Conservation (phyloP, 2,888 invertebrate species). For the Peribatodes rhomboidaria region DNA sequence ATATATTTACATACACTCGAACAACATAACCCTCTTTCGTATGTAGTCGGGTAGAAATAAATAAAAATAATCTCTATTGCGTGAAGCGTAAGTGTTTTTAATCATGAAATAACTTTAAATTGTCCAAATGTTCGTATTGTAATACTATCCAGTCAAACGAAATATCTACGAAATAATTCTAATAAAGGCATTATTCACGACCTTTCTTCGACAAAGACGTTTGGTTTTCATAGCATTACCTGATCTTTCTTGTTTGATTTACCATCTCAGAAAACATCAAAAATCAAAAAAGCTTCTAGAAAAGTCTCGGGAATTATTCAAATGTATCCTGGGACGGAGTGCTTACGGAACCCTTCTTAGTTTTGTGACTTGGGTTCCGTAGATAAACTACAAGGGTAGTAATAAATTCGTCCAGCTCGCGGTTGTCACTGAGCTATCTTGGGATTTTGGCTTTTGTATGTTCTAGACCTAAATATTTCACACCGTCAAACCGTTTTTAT, state of each 20-base stretch:
- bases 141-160: background rate
- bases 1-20: no score
- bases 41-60: no score
- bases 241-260: slow-evolving; percentile 35
- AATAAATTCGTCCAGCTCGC: slow-evolving; percentile 31
- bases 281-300: slow-evolving; percentile 35
- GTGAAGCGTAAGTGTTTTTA: no score
- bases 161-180: background rate
- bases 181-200: slow-evolving; percentile 9
- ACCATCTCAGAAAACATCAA: slow-evolving; percentile 37
- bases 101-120: no score
- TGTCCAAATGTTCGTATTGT: background rate
- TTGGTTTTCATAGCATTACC: slow-evolving; percentile 17
- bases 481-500: background rate
- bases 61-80: no score
- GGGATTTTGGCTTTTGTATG: slow-evolving; percentile 9
- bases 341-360: slow-evolving; percentile 32
- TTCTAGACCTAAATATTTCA: slow-evolving; percentile 14
- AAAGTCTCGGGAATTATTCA: slow-evolving; percentile 44
- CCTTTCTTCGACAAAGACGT: background rate
- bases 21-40: no score
- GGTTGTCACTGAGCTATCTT: slow-evolving; percentile 23
- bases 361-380: slow-evolving; percentile 31
- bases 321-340: slow-evolving; percentile 38
- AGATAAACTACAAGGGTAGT: slow-evolving; percentile 28